These are phyloP conservation scores for Sapajus apella DNA, from an alignment of 2,113 vertebrate genomes.

Conservation along the genomic window DNA sequence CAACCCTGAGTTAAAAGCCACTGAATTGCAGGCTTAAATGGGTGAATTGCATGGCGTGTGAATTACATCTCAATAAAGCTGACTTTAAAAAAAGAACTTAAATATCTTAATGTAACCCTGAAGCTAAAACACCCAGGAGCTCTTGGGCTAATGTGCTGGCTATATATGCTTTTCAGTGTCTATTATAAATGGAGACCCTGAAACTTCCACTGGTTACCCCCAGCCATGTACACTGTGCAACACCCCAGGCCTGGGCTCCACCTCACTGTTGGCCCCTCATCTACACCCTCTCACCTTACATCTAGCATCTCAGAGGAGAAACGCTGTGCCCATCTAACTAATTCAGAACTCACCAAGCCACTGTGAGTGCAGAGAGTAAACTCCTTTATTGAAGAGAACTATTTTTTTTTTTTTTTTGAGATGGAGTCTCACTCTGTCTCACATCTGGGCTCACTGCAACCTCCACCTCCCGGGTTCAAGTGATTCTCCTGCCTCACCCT, in stretches of 20 bases:
- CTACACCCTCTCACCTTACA: background rate
- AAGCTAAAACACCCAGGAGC: background rate
- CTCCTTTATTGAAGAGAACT: background rate
- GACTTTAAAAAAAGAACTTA: background rate
- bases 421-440: too few species aligned
- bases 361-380: background rate
- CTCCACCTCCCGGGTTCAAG: too few species aligned
- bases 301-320: background rate
- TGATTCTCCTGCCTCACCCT: too few species aligned
- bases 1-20: background rate
- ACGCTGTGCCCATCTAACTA: background rate
- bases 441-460: too few species aligned
- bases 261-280: rapidly evolving
- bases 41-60: too few species aligned
- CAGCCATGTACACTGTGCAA: rapidly evolving
- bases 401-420: too few species aligned
- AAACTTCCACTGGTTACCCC: background rate
- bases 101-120: background rate
- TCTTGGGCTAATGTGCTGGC: background rate
- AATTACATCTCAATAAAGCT: background rate
- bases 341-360: background rate
- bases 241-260: rapidly evolving
- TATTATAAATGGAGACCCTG: background rate
- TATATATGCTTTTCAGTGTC: background rate
- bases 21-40: background rate